Conservation (phyloP, 2,797 vertebrate genomes). For the Amblyopsis hoosieri region DNA sequence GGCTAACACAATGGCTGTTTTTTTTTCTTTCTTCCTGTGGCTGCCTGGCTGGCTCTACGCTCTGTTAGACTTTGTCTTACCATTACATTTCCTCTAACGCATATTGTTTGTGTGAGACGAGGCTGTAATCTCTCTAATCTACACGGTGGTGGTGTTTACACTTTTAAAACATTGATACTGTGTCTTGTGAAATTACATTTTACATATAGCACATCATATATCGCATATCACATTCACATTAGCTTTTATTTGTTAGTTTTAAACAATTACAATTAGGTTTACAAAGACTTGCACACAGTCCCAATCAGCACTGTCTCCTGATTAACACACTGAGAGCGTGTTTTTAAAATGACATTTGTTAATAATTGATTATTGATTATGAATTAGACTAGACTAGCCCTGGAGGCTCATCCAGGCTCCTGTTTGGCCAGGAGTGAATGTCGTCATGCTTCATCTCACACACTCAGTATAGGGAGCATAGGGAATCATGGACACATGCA, state of each 20-base stretch:
- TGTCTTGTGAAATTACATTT: no score
- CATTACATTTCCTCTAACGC: constrained; percentile 41
- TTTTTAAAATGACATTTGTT: constrained; percentile 83
- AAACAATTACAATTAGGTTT: background rate
- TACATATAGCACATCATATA: no score
- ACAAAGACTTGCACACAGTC: background rate
- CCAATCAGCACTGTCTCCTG: background rate
- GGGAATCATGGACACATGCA: constrained; percentile 56
- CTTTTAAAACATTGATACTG: no score
- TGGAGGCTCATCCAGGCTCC: constrained; percentile 83
- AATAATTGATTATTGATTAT: constrained; percentile 98
- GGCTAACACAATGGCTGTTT: constrained; percentile 76
- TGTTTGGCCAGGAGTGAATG: constrained; percentile 87
- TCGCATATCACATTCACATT: no score
- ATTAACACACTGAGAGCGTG: constrained; percentile 14
- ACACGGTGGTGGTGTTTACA: no score
- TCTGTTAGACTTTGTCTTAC: constrained; percentile 50
- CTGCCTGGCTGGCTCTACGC: constrained; percentile 48
- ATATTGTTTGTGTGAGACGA: constrained; percentile 36
- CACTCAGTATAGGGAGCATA: constrained; percentile 65
- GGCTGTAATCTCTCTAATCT: constrained; percentile 13
- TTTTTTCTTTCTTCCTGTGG: constrained; percentile 69
- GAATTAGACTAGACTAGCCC: constrained; percentile 82
- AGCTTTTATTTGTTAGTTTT: no score
- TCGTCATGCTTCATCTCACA: constrained; percentile 84